These are phyloP conservation scores for Galago senegalensis DNA, from an alignment of 2,797 vertebrate genomes.

Conservation along the genomic window DNA sequence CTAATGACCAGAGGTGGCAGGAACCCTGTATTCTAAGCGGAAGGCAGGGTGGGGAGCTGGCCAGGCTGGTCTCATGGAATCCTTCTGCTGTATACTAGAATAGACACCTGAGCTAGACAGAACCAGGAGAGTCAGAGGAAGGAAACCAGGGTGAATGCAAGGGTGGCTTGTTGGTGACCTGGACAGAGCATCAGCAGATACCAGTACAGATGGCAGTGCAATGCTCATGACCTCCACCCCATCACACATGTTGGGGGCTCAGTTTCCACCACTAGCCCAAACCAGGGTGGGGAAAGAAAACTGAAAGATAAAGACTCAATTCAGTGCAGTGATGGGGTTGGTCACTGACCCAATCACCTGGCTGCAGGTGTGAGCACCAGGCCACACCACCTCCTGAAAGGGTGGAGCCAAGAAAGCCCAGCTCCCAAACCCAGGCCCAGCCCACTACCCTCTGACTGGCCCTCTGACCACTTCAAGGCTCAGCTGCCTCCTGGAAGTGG, in stretches of 20 bases:
- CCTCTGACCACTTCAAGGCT: neutral
- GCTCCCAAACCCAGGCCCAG: neutral
- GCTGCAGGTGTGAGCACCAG: fast-evolving
- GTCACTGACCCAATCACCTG: fast-evolving
- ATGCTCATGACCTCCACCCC: fast-evolving
- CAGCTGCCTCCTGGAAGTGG: neutral
- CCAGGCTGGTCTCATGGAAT: neutral
- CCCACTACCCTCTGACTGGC: neutral
- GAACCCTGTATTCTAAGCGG: fast-evolving
- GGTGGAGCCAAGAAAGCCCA: fast-evolving
- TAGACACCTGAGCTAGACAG: fast-evolving
- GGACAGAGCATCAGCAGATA: fast-evolving
- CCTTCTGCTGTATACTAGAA: no score
- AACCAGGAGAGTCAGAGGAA: neutral
- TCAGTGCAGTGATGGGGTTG: fast-evolving
- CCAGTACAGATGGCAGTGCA: neutral
- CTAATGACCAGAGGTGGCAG: neutral
- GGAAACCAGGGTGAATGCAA: fast-evolving
- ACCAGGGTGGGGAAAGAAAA: no score
- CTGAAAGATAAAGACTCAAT: neutral
- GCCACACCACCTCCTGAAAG: neutral
- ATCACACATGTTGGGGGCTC: fast-evolving
- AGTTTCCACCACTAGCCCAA: neutral
- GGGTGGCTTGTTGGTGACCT: neutral
- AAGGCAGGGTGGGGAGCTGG: neutral